Evolutionary conservation across 2,113 vertebrate species (phyloP), one percentile per base, ranked within the genome.

Genomic region (Myodes glareolus): DNA sequence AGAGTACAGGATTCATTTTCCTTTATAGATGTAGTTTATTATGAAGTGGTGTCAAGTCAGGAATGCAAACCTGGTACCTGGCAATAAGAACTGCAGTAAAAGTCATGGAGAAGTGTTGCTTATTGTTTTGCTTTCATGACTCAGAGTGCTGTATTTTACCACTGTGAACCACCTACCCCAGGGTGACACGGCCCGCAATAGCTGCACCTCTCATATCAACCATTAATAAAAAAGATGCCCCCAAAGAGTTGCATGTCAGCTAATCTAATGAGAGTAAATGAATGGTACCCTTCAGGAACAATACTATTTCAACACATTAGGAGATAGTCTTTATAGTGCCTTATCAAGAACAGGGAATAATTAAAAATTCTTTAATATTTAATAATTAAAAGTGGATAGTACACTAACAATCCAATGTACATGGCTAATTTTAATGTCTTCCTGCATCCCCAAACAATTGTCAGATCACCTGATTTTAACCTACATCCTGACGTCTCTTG

Each of bases 381-480:
- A n/a, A n/a, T n/a, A n/a, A n/a, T n/a, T n/a, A n/a, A n/a, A n/a
- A n/a, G n/a, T n/a, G n/a, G n/a, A n/a, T n/a, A n/a, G n/a, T 45
- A 90, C 23, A 45, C 33, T 92, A 72, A 81, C 31, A 85, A 80
- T 91, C 16, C 70, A 63, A 91, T 9, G 21, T 84, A 65, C 42
- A 78, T 87, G 33, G 91, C 63, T 97, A 84, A 96, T 95, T 92
- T 97, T 55, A 86, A 8, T 70, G 55, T 82, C 65, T 97, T 97
- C 81, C 33, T 39, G 16, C 82, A 93, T n/a, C 21, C 31, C 86
- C 5, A 92, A 88, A 90, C 94, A 96, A 94, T 96, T 97, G 80
- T 85, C 77, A 95, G 92, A 92, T 96, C 85, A 94, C 92, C 94
- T 97, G 82, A 80, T 96, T 97, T 95, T 84, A 92, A 81, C 68